Evolutionary conservation across 2,113 vertebrate genomes (phyloP).

Genomic region (Polypterus bichir): DNA sequence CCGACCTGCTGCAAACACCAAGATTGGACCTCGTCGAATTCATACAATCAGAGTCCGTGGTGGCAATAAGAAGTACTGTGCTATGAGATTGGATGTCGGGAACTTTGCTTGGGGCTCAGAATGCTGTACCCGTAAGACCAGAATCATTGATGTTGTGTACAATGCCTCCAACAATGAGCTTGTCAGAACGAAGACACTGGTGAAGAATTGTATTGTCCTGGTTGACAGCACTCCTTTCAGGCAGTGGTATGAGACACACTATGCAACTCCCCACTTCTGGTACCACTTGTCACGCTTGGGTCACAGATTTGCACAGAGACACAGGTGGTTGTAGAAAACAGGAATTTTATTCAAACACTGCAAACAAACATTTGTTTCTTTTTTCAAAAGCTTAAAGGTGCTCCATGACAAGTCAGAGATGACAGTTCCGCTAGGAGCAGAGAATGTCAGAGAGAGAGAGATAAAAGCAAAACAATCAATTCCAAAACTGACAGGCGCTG

Average conservation of each 20-base stretch:
- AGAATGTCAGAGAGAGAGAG: too few species aligned
- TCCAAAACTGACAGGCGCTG: too few species aligned
- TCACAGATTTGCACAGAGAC: too few species aligned
- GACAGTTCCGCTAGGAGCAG: too few species aligned
- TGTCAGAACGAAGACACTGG: slow-evolving; percentile 93
- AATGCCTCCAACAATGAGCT: slow-evolving; percentile 96
- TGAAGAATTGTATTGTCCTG: slow-evolving; percentile 93
- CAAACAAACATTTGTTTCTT: too few species aligned
- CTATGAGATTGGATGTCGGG: slow-evolving; percentile 78
- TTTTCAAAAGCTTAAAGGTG: too few species aligned
- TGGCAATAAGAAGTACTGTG: slow-evolving; percentile 93
- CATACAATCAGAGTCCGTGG: slow-evolving; percentile 89
- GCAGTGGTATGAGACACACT: slow-evolving; percentile 96
- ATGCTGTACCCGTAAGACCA: slow-evolving; percentile 92
- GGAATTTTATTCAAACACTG: too few species aligned
- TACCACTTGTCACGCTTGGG: too few species aligned
- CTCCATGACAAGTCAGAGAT: too few species aligned
- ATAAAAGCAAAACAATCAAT: too few species aligned
- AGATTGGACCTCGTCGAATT: slow-evolving; percentile 86
- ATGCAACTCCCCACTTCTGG: slow-evolving; percentile 75
- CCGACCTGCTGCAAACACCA: slow-evolving; percentile 87
- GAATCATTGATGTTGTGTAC: slow-evolving; percentile 96
- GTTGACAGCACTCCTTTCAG: slow-evolving; percentile 87
- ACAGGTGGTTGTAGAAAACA: too few species aligned
- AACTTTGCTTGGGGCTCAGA: slow-evolving; percentile 98